Evolutionary conservation across 2,113 vertebrate genomes (phyloP).

Genomic region (Laticauda colubrina): DNA sequence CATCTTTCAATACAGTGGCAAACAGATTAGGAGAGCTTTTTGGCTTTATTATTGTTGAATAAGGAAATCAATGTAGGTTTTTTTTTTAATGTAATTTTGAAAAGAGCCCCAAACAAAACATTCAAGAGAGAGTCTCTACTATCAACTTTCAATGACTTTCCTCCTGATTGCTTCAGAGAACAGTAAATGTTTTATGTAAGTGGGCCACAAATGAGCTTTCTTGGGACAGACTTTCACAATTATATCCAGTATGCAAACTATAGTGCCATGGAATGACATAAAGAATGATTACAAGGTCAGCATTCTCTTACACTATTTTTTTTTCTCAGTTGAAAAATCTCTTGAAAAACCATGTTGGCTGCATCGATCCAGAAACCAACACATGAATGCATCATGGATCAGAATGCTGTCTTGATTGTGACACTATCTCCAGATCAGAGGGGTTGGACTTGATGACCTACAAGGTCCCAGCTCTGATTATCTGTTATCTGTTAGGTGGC

Average conservation of each 20-base stretch:
- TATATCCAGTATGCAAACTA: background rate
- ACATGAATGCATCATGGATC: background rate
- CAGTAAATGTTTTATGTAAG: conserved; percentile 8
- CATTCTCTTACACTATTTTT: background rate
- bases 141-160: background rate
- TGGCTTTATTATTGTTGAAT: background rate
- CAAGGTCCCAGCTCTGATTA: too few relatives aligned
- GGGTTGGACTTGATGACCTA: too few relatives aligned
- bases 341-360: background rate
- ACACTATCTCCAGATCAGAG: background rate
- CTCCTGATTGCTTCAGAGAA: conserved; percentile 8
- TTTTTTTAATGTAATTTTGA: background rate
- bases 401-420: background rate
- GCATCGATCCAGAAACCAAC: background rate
- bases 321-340: background rate
- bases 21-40: conserved; percentile 4
- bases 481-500: background rate
- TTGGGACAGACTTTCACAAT: background rate
- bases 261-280: background rate
- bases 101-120: background rate
- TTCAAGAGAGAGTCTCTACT: background rate
- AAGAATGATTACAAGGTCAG: background rate
- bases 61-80: background rate
- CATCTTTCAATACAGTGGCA: conserved; percentile 18
- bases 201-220: background rate